phyloP scores from a whole-genome alignment of 2,797 vertebrate species.

The Crotalus adamanteus region DNA sequence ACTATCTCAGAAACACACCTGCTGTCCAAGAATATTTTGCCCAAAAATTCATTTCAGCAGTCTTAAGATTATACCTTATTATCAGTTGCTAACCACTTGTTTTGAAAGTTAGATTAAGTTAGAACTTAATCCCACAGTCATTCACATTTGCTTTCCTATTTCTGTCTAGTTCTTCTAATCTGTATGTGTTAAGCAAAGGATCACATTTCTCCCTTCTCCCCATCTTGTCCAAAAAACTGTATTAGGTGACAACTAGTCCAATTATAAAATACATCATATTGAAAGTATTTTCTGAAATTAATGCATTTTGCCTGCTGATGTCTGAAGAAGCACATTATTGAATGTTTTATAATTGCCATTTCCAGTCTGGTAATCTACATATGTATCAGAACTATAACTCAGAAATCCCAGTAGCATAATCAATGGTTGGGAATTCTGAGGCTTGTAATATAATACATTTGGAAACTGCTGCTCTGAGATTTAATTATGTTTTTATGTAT shows the following conservation, averaged over 20 bases:
- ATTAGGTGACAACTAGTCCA: neutral
- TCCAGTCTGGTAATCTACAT: neutral
- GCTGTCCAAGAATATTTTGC: slow-evolving; percentile 31
- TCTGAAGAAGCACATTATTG: neutral
- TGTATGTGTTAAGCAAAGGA: neutral
- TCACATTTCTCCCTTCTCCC: neutral
- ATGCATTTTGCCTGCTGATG: neutral
- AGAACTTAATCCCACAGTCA: slow-evolving; percentile 2
- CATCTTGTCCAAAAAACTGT: neutral
- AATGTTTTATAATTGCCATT: neutral
- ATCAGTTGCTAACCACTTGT: slow-evolving; percentile 45
- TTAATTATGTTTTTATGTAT: neutral
- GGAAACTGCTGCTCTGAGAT: neutral
- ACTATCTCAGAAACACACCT: slow-evolving; percentile 40
- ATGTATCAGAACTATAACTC: neutral
- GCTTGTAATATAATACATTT: neutral
- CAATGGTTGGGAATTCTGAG: neutral
- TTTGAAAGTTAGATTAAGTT: slow-evolving; percentile 40
- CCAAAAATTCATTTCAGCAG: slow-evolving; percentile 49
- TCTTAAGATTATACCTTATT: slow-evolving; percentile 51
- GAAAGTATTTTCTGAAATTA: slow-evolving; percentile 3
- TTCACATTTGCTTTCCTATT: slow-evolving; percentile 30
- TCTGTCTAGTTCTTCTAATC: slow-evolving; percentile 17
- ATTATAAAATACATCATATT: neutral
- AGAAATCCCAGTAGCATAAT: neutral